Base-by-base conservation (phyloP, 23 tunicate genomes). In the Corella eumyota region DNA sequence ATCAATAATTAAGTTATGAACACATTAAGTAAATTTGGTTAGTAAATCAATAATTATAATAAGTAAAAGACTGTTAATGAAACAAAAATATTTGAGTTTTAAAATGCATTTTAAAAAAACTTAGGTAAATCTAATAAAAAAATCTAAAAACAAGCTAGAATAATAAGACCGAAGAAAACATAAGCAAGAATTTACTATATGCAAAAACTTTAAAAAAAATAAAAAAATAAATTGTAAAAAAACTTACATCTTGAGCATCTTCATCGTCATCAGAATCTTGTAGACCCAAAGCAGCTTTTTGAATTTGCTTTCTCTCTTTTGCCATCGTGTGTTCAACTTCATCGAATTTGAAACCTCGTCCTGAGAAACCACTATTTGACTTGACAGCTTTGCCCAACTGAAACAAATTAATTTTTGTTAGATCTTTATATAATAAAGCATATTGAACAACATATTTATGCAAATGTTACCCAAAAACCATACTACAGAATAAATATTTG, bases 241-340 rank as follows among this genome's bases (percentile, higher is more conserved):
- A 32, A 50, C 73, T 38, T 46, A 81, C 91, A 62, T 88, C 84
- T 62, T 92, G 74, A 1, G 80, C 73, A 17, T 76, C 76, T 38
- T 91, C 77, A 29, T 92, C 98, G 29, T 92, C 98, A 70, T 90
- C 98, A 9, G 93, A 82, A 50, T 92, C 98, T 26, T 76, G 75
- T 24, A 81, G 62, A 1, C 98, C 98, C 31, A 82, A 73, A 58
- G 93, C 93, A 5, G 85, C 79, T 83, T 92, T 92, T 65, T 92
- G 98, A 37, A 83, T 76, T 61, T 92, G 91, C 51, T 72, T 92
- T 45, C 93, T 46, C 55, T 92, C 98, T 50, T 61, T 68, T 28
- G 76, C 93, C 66, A 92, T 60, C 66, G 72, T 73, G 26, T 78
- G 75, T 71, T 92, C 98, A 9, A 86, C 77, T 72, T 92, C 98